phyloP scores from a whole-genome alignment of 1,140 invertebrate genomes.

The Macrosteles quadrilineatus region DNA sequence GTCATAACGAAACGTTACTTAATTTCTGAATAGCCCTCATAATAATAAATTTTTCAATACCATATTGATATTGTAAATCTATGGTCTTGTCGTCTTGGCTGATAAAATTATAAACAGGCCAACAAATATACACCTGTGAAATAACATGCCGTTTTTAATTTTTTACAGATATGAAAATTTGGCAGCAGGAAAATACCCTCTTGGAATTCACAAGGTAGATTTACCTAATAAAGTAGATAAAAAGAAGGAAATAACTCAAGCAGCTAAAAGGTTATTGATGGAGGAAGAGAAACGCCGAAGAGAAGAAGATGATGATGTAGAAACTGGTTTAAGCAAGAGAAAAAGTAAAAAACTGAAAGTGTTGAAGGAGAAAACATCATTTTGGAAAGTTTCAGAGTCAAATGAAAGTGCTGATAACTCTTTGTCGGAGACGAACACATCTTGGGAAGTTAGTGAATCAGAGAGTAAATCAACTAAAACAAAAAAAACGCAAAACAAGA shows the following conservation, averaged over 20 bases:
- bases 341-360: constrained; percentile 1
- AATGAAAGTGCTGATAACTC: background rate
- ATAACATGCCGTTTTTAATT: too few species aligned
- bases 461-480: background rate
- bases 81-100: too few species aligned
- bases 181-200: constrained; percentile 60
- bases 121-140: too few species aligned
- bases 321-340: background rate
- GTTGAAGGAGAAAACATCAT: background rate
- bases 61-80: too few species aligned
- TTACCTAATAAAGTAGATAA: constrained; percentile 29
- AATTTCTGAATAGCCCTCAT: too few species aligned
- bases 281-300: constrained; percentile 24
- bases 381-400: constrained; percentile 3
- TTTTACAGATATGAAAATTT: constrained; percentile 58
- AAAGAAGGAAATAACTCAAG: constrained; percentile 28
- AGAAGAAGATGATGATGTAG: background rate
- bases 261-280: constrained; percentile 18
- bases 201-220: constrained; percentile 56
- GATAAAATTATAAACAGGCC: too few species aligned
- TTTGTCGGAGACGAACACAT: background rate
- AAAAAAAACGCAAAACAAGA: constrained; percentile 9
- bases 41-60: too few species aligned
- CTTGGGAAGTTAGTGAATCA: constrained; percentile 17
- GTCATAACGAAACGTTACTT: too few species aligned